Percentiles rank a stretch among this genome's conserved stretches.
These are phyloP conservation scores for Euphydryas editha DNA, from an alignment of 2,888 invertebrate genomes.

Conservation along the genomic window DNA sequence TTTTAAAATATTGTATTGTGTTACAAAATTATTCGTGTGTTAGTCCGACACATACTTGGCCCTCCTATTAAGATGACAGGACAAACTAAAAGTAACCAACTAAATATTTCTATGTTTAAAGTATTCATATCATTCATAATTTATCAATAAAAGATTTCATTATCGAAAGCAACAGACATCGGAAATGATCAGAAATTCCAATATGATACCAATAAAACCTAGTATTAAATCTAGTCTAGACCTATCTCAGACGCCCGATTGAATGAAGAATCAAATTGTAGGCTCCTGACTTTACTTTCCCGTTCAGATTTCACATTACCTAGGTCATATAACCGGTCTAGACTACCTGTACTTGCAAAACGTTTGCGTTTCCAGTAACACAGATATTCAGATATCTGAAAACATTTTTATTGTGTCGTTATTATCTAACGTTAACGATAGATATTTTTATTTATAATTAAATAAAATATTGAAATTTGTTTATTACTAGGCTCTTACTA, in stretches of 20 bases:
- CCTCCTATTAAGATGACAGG: too few relatives aligned
- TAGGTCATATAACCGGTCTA: constrained; percentile 43
- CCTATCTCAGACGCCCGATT: constrained; percentile 9
- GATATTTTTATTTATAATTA: too few relatives aligned
- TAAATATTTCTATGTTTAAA: too few relatives aligned
- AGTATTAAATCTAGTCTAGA: not conserved
- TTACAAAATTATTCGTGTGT: too few relatives aligned
- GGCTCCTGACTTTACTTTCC: constrained; percentile 34
- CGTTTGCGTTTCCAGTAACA: constrained; percentile 7
- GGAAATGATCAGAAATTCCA: not conserved
- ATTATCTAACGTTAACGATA: not conserved
- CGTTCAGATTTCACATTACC: constrained; percentile 41
- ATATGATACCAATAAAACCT: not conserved
- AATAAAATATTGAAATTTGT: too few relatives aligned
- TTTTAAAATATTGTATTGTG: too few relatives aligned
- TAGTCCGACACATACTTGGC: too few relatives aligned
- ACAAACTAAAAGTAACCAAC: too few relatives aligned
- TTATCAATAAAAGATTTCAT: too few relatives aligned
- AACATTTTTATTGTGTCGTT: not conserved
- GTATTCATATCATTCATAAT: too few relatives aligned
- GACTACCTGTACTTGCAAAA: constrained; percentile 28
- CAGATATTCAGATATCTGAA: not conserved
- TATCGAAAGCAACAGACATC: not conserved
- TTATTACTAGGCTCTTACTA: too few relatives aligned
- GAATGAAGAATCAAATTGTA: constrained; percentile 12